These are phyloP conservation scores for Albula goreensis DNA, from an alignment of 2,113 vertebrate species.

Conservation along the genomic window DNA sequence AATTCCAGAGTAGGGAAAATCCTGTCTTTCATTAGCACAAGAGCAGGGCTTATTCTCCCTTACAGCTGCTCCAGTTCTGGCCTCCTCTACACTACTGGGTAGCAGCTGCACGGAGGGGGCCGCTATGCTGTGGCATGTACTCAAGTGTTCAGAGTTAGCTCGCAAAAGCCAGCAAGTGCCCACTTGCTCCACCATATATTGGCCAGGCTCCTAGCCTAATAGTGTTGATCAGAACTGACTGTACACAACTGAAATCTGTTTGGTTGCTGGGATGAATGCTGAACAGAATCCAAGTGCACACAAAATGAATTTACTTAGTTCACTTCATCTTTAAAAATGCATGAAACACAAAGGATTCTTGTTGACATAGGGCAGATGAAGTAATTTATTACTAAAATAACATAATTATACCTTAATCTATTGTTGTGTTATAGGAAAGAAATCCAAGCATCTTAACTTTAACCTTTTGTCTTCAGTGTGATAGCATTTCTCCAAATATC, in stretches of 20 bases:
- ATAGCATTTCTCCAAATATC: neutral
- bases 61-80: neutral
- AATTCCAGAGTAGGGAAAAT: neutral
- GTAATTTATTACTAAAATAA: too few relatives aligned
- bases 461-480: too few relatives aligned
- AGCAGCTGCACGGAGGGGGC: neutral
- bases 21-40: neutral
- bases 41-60: neutral
- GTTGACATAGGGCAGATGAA: too few relatives aligned
- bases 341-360: too few relatives aligned
- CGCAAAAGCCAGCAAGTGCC: neutral
- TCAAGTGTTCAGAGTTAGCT: neutral
- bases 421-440: too few relatives aligned
- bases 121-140: neutral
- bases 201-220: neutral
- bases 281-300: neutral
- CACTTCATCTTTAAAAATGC: neutral
- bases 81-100: neutral
- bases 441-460: too few relatives aligned
- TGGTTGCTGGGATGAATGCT: neutral
- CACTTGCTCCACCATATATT: conserved; percentile 4
- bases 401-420: too few relatives aligned
- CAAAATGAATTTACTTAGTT: neutral
- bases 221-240: neutral
- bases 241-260: neutral